Evolutionary conservation across 1,140 invertebrate species (phyloP).

Genomic region (Schlechtendalia chinensis): DNA sequence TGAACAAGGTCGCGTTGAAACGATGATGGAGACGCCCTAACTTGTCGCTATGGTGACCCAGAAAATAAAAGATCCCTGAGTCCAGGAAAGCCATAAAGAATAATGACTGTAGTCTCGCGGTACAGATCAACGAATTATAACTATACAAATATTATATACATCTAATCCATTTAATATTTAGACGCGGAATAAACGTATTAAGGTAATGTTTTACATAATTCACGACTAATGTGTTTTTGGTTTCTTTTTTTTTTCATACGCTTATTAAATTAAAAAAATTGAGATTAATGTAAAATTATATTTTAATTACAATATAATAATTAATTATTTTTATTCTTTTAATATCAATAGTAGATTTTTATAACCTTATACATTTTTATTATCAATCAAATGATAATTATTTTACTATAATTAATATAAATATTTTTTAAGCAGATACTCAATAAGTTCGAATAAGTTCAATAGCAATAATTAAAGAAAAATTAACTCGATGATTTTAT

Average conservation of each 20-base stretch:
- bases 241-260: too few relatives aligned
- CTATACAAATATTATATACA: background rate
- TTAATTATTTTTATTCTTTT: too few relatives aligned
- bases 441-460: too few relatives aligned
- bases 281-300: too few relatives aligned
- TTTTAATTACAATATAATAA: too few relatives aligned
- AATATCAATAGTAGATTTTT: too few relatives aligned
- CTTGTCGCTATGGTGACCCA: constrained; percentile 29
- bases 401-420: too few relatives aligned
- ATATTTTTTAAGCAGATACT: too few relatives aligned
- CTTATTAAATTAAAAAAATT: background rate
- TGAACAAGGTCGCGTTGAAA: constrained; percentile 18
- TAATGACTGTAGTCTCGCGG: background rate
- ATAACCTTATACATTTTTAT: too few relatives aligned
- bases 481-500: too few relatives aligned
- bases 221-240: background rate
- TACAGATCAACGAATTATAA: constrained; percentile 18
- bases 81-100: background rate
- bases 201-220: background rate
- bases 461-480: too few relatives aligned
- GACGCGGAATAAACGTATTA: background rate
- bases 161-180: background rate
- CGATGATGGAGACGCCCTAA: constrained; percentile 26
- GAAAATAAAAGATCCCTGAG: constrained; percentile 1
- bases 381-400: too few relatives aligned